Conservation (phyloP, 1,140 invertebrate genomes). For the Meloidogyne hapla region DNA sequence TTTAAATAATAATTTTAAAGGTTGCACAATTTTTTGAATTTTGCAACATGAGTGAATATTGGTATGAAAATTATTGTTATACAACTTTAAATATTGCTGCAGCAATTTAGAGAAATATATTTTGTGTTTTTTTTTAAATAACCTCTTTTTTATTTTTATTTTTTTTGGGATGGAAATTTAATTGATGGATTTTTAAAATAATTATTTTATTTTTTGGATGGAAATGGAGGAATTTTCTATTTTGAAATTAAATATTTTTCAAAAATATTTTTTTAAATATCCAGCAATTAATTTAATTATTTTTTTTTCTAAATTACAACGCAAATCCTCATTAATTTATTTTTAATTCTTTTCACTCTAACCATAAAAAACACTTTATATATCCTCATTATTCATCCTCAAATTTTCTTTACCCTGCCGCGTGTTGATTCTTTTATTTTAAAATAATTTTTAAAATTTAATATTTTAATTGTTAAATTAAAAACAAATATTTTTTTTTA, state of each 20-base stretch:
- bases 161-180: too few relatives aligned
- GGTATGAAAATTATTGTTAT: slow-evolving; percentile 21
- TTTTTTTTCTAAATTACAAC: background rate
- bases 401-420: background rate
- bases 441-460: background rate
- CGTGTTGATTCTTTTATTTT: background rate
- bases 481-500: too few relatives aligned
- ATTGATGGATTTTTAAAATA: too few relatives aligned
- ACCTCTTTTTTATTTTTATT: too few relatives aligned
- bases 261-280: background rate
- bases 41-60: slow-evolving; percentile 34
- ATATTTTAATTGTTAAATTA: background rate
- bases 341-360: slow-evolving; percentile 1
- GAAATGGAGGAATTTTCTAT: too few relatives aligned
- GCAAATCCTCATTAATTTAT: background rate
- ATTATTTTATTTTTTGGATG: too few relatives aligned
- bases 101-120: background rate
- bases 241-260: too few relatives aligned
- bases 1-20: background rate
- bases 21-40: slow-evolving; percentile 37
- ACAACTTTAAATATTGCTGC: slow-evolving; percentile 3
- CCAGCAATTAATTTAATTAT: background rate
- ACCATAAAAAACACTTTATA: background rate
- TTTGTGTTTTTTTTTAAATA: background rate
- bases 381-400: background rate